These are phyloP conservation scores for Columba livia DNA, from an alignment of 2,113 vertebrate genomes.

Conservation along the genomic window DNA sequence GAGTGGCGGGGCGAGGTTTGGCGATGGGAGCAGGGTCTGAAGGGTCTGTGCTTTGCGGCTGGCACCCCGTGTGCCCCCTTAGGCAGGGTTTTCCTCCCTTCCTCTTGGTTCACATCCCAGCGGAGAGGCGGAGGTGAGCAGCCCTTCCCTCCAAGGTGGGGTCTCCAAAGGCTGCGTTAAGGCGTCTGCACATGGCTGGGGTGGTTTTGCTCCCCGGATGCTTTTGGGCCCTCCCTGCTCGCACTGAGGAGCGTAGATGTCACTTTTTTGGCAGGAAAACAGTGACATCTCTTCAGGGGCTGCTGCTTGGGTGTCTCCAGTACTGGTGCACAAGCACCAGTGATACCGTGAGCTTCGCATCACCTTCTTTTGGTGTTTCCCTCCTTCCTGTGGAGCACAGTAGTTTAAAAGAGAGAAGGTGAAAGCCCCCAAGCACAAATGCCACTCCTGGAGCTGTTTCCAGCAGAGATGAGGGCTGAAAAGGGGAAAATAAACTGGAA, in stretches of 20 bases:
- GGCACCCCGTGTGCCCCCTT: rapidly evolving
- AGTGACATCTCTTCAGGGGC: not conserved
- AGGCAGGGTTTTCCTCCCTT: rapidly evolving
- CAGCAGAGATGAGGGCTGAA: not conserved
- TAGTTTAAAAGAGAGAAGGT: not conserved
- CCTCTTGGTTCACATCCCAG: rapidly evolving
- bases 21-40: rapidly evolving
- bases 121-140: not conserved
- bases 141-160: not conserved
- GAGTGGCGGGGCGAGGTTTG: not conserved
- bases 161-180: not conserved
- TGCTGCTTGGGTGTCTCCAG: not conserved
- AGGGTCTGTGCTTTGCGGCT: rapidly evolving
- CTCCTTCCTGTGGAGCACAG: rapidly evolving
- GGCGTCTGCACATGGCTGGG: too few relatives aligned
- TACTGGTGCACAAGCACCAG: not conserved
- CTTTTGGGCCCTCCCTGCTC: not conserved
- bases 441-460: not conserved
- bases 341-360: not conserved
- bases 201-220: not conserved
- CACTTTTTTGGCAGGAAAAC: not conserved
- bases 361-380: not conserved
- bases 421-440: too few relatives aligned
- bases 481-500: too few relatives aligned
- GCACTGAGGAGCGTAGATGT: not conserved